Conservation (phyloP, 2,888 invertebrate genomes). For the Chironomus tentans region DNA sequence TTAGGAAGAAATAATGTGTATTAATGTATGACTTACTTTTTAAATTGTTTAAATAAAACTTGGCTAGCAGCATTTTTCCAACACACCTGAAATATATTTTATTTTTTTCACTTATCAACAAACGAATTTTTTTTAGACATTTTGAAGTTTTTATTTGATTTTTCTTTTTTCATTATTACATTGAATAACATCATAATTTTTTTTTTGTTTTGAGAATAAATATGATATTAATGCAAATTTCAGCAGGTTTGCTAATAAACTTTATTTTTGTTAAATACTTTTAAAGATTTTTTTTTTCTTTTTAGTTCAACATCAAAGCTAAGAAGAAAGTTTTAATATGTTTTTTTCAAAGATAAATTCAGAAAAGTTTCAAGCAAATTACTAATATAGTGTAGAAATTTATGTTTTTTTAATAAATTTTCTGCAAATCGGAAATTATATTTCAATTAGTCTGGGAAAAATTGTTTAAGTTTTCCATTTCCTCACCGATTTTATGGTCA, state of each 20-base stretch:
- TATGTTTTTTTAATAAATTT: neutral
- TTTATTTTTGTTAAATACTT: neutral
- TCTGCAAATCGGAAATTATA: neutral
- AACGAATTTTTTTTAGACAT: neutral
- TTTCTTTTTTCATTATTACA: slow-evolving; percentile 4
- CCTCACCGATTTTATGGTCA: slow-evolving; percentile 2
- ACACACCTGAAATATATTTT: neutral
- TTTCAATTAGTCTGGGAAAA: neutral
- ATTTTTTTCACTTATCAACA: neutral
- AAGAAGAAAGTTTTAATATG: slow-evolving; percentile 12
- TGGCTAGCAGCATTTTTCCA: neutral
- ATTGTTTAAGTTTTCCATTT: slow-evolving; percentile 5
- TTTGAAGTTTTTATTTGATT: slow-evolving; percentile 12
- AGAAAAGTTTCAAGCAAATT: neutral
- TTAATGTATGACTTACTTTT: neutral
- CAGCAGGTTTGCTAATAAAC: neutral
- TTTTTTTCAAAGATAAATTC: neutral
- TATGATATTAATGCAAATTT: slow-evolving; percentile 10
- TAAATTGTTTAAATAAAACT: neutral
- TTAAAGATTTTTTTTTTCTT: slow-evolving; percentile 13
- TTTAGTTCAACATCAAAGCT: slow-evolving; percentile 18
- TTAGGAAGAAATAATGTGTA: neutral
- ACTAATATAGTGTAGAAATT: neutral
- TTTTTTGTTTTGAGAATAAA: slow-evolving; percentile 22
- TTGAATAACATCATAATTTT: slow-evolving; percentile 6